A percentile compares a stretch with the other conserved stretches of the same genome.
Evolutionary conservation across 1,140 invertebrate species (phyloP).

Genomic region (Triops cancriformis): DNA sequence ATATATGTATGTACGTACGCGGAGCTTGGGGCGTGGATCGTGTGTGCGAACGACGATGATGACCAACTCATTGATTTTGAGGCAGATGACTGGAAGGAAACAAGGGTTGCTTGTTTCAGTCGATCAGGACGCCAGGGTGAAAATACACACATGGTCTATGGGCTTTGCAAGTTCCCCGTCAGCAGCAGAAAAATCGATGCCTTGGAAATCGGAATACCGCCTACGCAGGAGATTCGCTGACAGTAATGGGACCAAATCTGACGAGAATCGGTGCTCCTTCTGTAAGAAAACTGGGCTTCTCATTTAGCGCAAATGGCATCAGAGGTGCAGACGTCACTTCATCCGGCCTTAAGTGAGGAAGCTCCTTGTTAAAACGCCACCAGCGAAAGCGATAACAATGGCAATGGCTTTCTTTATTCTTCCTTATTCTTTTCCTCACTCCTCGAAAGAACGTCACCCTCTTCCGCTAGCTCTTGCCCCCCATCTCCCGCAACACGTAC

Average conservation of each 20-base stretch:
- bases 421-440: background rate
- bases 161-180: background rate
- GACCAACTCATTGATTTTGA: background rate
- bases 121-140: background rate
- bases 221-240: background rate
- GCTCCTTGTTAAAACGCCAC: background rate
- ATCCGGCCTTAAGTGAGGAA: background rate
- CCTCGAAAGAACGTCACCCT: background rate
- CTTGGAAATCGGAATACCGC: background rate
- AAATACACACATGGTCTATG: background rate
- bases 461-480: background rate
- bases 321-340: background rate
- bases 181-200: background rate
- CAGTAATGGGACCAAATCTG: background rate
- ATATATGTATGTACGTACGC: too few relatives aligned
- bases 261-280: background rate
- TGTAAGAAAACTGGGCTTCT: background rate
- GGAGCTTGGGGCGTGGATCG: too few relatives aligned
- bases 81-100: background rate
- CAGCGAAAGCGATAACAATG: background rate
- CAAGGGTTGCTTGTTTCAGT: background rate
- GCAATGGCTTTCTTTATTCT: background rate
- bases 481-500: too few relatives aligned
- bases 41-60: background rate
- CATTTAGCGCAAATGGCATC: background rate